Evolutionary conservation across 2,113 vertebrate species (phyloP), one percentile per base, ranked within the genome.

Genomic region (Cricetomys ansorgei): DNA sequence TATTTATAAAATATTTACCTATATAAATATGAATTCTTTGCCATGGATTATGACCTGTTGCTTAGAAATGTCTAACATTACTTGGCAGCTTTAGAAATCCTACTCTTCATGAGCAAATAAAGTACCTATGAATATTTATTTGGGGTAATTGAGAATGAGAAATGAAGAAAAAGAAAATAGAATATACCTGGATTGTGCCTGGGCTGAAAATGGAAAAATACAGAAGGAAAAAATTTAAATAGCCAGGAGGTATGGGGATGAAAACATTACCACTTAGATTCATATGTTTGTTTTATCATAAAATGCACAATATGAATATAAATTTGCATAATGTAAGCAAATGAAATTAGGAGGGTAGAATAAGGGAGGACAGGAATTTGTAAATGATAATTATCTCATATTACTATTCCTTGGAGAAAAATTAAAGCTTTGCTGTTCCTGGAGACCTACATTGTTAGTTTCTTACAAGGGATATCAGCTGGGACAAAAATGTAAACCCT

Each of bases 301-400:
- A 97, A 96, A 93, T 94, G 40, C 17, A 75, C 50, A 92, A n/a
- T 93, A 94, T 72, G 73, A 91, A 93, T 86, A 75, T 94, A 64
- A 53, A 91, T 93, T 94, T 95, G 92, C 67, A 94, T 95, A 95
- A 96, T 84, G 17, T 94, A 89, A 91, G 50, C 96, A 96, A 81
- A 80, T 97, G 45, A 95, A 96, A 95, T 96, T 94, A 95, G 96
- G 91, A 95, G 88, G 88, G 84, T 95, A 86, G 65, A 92, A 62
- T 94, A 95, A 96, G 40, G 45, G 31, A 93, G 55, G 88, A 77
- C 25, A 94, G 65, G 67, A 97, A 89, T 96, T 90, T 96, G 23
- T 87, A 97, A 94, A 64, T 94, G 67, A 45, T 85, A 73, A 86
- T 96, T 97, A 90, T 97, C 57, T 89, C 65, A 92, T 88, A 83